These are phyloP conservation scores for Drosophila cognata DNA, from an alignment of 2,888 invertebrate species.

Conservation along the genomic window DNA sequence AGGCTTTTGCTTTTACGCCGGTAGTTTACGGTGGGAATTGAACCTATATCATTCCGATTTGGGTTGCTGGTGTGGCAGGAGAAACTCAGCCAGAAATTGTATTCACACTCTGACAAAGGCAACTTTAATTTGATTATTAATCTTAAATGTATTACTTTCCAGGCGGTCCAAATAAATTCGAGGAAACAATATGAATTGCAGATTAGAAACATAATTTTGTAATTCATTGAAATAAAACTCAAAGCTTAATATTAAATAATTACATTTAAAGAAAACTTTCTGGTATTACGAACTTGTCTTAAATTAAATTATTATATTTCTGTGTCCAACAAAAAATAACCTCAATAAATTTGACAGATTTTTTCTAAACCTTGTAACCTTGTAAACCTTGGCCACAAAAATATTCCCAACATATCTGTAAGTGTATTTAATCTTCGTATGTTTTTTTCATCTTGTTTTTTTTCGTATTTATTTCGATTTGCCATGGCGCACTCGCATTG, in stretches of 20 bases:
- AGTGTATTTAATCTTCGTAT: constrained; percentile 15
- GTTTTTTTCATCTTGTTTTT: constrained; percentile 5
- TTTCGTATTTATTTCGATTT: constrained; percentile 26
- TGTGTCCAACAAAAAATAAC: not conserved
- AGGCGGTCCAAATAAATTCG: not conserved
- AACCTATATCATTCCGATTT: constrained; percentile 38
- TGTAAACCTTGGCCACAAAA: not conserved
- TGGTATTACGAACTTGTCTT: not conserved
- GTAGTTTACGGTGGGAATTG: constrained; percentile 21
- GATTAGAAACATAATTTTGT: not conserved
- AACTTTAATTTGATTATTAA: not conserved
- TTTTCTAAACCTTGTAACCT: too few species aligned
- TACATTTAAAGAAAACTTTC: not conserved
- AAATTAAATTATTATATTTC: not conserved
- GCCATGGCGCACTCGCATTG: constrained; percentile 28
- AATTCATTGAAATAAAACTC: too few species aligned
- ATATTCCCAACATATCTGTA: not conserved
- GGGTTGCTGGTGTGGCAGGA: not conserved
- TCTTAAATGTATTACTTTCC: not conserved
- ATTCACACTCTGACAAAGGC: not conserved
- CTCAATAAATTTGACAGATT: too few species aligned
- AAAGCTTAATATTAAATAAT: not conserved
- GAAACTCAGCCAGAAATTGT: constrained; percentile 18
- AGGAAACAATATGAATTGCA: not conserved
- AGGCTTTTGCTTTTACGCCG: constrained; percentile 5